Percentiles rank a stretch among this genome's conserved stretches.
phyloP scores from a whole-genome alignment of 1,140 invertebrate genomes.

The Carcinoscorpius rotundicauda region DNA sequence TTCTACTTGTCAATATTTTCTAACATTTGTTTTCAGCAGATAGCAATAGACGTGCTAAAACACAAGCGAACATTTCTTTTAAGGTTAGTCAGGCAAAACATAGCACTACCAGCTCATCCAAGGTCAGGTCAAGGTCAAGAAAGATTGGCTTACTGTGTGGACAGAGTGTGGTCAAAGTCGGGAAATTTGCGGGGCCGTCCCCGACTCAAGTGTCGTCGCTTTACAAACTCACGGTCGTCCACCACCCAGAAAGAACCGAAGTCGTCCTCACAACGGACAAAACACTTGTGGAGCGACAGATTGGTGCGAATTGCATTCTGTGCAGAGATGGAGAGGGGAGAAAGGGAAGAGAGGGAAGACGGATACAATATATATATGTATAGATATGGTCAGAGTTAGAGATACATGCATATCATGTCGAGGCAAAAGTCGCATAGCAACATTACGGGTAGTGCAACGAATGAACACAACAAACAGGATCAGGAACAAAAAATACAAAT shows the following conservation, averaged over 20 bases:
- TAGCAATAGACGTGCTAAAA: no score
- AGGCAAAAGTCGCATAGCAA: no score
- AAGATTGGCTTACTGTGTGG: constrained; percentile 58
- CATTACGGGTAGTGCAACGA: no score
- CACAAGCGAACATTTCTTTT: no score
- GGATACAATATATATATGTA: not conserved
- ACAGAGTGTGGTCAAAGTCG: constrained; percentile 65
- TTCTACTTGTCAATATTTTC: no score
- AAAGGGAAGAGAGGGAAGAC: constrained; percentile 29
- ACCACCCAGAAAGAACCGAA: constrained; percentile 98
- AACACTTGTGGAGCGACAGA: constrained; percentile 97
- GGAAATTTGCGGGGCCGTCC: constrained; percentile 83
- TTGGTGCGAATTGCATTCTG: constrained; percentile 98
- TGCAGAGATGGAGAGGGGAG: constrained; percentile 37
- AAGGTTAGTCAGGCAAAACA: no score
- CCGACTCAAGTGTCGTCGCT: constrained; percentile 85
- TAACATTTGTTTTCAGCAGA: no score
- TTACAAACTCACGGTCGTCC: constrained; percentile 94
- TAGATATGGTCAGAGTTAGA: no score
- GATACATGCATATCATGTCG: no score
- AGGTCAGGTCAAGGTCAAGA: constrained; percentile 26
- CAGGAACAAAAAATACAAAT: no score
- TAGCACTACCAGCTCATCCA: no score
- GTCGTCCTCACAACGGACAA: constrained; percentile 96
- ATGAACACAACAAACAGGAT: no score